phyloP scores from a whole-genome alignment of 2,888 invertebrate genomes.

The Abrostola tripartita region DNA sequence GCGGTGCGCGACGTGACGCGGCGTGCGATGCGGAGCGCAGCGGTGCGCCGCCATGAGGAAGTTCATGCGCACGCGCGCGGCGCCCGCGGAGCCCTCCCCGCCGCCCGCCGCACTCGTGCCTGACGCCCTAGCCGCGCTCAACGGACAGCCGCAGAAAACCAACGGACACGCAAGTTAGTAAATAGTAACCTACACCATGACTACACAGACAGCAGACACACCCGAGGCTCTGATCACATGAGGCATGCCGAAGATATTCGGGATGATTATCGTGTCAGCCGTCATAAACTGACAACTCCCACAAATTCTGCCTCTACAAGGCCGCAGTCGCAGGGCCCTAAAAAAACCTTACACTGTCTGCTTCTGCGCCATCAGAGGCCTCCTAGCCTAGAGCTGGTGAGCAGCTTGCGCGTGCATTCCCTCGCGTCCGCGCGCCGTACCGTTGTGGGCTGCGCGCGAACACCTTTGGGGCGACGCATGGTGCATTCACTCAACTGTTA shows the following conservation, averaged over 20 bases:
- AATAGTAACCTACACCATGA: too few species aligned
- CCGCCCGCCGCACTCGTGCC: conserved; percentile 32
- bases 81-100: conserved; percentile 39
- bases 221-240: too few species aligned
- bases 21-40: conserved; percentile 20
- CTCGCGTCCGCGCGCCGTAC: conserved; percentile 3
- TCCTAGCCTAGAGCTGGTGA: neutral
- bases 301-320: too few species aligned
- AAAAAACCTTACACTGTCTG: too few species aligned
- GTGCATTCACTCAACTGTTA: too few species aligned
- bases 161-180: conserved; percentile 67
- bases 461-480: too few species aligned
- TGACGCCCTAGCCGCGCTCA: conserved; percentile 16
- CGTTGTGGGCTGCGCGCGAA: neutral
- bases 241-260: too few species aligned
- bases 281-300: too few species aligned
- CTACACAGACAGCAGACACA: too few species aligned
- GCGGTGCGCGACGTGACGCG: neutral
- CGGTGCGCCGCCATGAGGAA: conserved; percentile 68
- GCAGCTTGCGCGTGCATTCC: neutral
- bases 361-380: too few species aligned
- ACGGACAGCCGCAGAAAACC: conserved; percentile 46
- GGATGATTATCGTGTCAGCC: too few species aligned
- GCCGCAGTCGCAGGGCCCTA: too few species aligned
- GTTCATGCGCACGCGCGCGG: conserved; percentile 75